Conservation (phyloP, 2,797 vertebrate genomes). For the Aldrovandia affinis region DNA sequence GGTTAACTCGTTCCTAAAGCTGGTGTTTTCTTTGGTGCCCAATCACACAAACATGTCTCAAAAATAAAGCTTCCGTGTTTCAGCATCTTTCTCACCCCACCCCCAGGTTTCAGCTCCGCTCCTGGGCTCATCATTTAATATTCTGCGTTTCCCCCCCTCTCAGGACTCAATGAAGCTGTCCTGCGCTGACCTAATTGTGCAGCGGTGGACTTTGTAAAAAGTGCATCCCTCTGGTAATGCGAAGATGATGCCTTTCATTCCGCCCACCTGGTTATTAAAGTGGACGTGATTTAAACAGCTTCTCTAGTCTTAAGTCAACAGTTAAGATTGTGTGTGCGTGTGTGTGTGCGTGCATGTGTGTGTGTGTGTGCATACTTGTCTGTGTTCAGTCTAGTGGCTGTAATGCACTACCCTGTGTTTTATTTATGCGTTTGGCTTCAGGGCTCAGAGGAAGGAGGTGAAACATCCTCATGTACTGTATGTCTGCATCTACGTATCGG, state of each 20-base stretch:
- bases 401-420: neutral
- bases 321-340: neutral
- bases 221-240: neutral
- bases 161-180: neutral
- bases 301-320: neutral
- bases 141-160: neutral
- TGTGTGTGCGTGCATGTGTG: neutral
- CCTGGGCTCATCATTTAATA: neutral
- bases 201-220: neutral
- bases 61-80: neutral
- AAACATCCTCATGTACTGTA: neutral
- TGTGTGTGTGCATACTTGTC: neutral
- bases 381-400: neutral
- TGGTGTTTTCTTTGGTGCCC: neutral
- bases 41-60: neutral
- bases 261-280: neutral
- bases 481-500: neutral
- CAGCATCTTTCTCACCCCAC: neutral
- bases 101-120: neutral
- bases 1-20: neutral
- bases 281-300: conserved; percentile 13
- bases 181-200: conserved; percentile 3
- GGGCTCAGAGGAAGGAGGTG: neutral
- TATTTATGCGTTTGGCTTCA: conserved; percentile 4
- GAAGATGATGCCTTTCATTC: conserved; percentile 11